Conservation (phyloP, 1,140 invertebrate species). For the Orchesella cincta region DNA sequence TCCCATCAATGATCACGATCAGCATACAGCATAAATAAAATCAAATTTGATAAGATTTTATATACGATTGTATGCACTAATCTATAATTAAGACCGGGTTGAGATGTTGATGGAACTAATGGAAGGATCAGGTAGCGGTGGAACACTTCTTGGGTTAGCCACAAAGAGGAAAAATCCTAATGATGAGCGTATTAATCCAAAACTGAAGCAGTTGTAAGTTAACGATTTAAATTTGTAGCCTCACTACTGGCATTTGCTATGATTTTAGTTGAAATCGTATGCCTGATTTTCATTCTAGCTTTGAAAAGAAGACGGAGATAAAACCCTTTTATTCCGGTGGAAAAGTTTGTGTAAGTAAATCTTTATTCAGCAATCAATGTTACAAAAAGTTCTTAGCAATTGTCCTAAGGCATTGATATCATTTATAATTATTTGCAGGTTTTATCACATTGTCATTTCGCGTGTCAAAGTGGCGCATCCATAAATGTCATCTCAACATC, state of each 20-base stretch:
- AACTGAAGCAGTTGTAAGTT: conserved; percentile 47
- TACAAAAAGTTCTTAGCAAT: too few species aligned
- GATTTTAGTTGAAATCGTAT: neutral
- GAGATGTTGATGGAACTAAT: conserved; percentile 17
- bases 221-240: neutral
- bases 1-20: too few species aligned
- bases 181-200: conserved; percentile 42
- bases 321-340: conserved; percentile 84
- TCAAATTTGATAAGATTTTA: too few species aligned
- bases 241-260: neutral
- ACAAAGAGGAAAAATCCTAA: neutral
- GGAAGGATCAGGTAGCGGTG: neutral
- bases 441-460: conserved; percentile 34
- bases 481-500: conserved; percentile 43
- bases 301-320: conserved; percentile 72
- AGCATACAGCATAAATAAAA: too few species aligned
- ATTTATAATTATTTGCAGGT: conserved; percentile 35
- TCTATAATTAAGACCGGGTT: too few species aligned
- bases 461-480: conserved; percentile 39
- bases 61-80: too few species aligned
- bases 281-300: conserved; percentile 63
- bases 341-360: conserved; percentile 65
- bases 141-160: too few species aligned
- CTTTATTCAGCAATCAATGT: too few species aligned
- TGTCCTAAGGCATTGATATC: too few species aligned